Percentiles rank a stretch among this genome's conserved stretches.
Conservation (phyloP, 1,140 invertebrate species). For the Drosophila cardini region DNA sequence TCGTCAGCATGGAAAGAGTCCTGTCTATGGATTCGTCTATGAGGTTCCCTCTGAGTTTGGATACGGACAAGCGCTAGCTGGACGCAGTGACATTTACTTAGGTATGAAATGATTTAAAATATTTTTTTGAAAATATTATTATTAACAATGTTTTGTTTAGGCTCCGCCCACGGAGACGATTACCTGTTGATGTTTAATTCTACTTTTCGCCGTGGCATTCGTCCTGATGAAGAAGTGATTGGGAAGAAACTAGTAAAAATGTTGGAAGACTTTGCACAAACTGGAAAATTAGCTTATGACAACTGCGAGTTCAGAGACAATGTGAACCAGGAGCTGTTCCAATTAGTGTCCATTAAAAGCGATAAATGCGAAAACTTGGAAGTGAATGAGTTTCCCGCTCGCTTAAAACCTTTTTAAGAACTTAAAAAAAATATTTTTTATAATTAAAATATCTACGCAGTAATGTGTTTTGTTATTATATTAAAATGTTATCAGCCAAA, state of each 20-base stretch:
- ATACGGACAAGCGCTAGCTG: conserved; percentile 22
- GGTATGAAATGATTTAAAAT: conserved; percentile 19
- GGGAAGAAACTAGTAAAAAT: conserved; percentile 43
- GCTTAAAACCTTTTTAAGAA: too few species aligned
- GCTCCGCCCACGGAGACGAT: conserved; percentile 63
- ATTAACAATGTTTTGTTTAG: conserved; percentile 14
- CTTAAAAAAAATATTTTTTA: too few species aligned
- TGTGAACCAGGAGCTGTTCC: conserved; percentile 4
- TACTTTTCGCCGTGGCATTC: conserved; percentile 21
- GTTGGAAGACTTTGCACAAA: conserved; percentile 42
- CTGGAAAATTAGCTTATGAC: background rate
- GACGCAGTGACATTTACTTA: conserved; percentile 43
- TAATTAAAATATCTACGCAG: too few species aligned
- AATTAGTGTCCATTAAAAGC: conserved; percentile 13
- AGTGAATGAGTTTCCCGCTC: conserved; percentile 10
- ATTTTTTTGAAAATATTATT: background rate
- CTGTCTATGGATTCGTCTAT: conserved; percentile 55
- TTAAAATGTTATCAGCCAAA: too few species aligned
- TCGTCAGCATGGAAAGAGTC: conserved; percentile 14
- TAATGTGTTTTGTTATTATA: too few species aligned
- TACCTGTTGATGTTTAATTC: conserved; percentile 43
- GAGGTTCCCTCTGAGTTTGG: conserved; percentile 50
- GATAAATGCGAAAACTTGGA: background rate
- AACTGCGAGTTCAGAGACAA: conserved; percentile 18
- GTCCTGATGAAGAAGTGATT: conserved; percentile 36